Evolutionary conservation across 2,113 vertebrate species (phyloP), one percentile per base, ranked within the genome.

Genomic region (Chamaetylas fuelleborni): DNA sequence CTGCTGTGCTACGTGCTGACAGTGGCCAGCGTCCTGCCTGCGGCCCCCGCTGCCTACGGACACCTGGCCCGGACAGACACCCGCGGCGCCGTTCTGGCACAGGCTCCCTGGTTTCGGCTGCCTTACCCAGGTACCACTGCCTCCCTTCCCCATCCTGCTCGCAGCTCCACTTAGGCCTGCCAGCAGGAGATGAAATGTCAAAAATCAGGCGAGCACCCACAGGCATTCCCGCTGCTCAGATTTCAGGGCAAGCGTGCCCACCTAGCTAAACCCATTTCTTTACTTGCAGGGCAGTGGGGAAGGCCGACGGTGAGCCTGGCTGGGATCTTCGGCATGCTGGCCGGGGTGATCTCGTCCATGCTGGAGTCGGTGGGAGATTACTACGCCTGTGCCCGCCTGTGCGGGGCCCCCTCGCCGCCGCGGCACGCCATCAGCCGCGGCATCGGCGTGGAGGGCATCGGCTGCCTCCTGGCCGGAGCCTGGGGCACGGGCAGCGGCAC

Each of bases 281-380:
- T 76, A 14, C 80, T 92, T 92, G 38, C 93, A 99, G 99, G 99
- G 50, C 99, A 99, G 93, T 99, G 99, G 99, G 99, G 99, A 31
- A 12, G 96, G 57, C 99, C 99, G 15, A 99, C 99, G 2, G 96
- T 99, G 93, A 99, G 99, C 93, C 94, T 99, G 54, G 99, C 99
- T 4, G 99, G 99, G 24, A 98, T 99, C 85, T 98, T 99, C 12
- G 99, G 99, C 61, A 99, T 99, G 96, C 91, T 99, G 10, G 99
- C 99, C 0, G 99, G 99, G 9, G 98, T 99, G 60, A 98, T 99
- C 56, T 99, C 99, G 53, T 99, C 99, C 74, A 99, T 99, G 98
- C 97, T 99, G 85, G 99, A 99, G 92, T 99, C 99, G 0, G 98
- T 99, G 42, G 99, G 99, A 4, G 99, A 99, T 94, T 99, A 99